These are phyloP conservation scores for Epinephelus cyanopodus DNA, from an alignment of 2,113 vertebrate species.

Conservation along the genomic window DNA sequence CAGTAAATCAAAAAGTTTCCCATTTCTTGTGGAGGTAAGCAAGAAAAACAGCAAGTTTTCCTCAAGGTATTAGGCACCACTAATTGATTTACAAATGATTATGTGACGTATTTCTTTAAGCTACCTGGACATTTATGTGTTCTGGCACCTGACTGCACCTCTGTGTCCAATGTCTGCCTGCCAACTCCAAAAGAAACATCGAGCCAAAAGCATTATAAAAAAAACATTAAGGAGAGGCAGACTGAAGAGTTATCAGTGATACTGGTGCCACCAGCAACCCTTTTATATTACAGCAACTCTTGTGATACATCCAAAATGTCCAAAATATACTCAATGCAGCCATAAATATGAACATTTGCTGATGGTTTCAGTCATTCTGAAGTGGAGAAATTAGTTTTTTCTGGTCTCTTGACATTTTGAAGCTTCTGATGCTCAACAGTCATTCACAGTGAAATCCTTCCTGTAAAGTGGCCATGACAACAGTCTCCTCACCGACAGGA, in stretches of 20 bases:
- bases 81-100: no score
- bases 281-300: no score
- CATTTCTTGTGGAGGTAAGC: no score
- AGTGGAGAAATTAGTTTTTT: neutral
- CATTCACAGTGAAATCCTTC: constrained; percentile 20
- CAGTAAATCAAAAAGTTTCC: no score
- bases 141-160: no score
- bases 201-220: neutral
- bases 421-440: neutral
- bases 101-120: no score
- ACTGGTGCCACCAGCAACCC: neutral
- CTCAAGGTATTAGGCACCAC: no score
- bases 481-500: constrained; percentile 1
- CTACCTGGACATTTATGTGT: no score
- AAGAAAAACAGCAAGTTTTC: no score
- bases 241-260: neutral
- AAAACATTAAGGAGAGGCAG: neutral
- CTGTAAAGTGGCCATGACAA: constrained; percentile 25
- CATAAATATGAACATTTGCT: neutral
- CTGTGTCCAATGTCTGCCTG: no score
- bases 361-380: neutral
- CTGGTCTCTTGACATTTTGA: neutral
- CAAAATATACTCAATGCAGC: neutral
- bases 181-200: neutral
- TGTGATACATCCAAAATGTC: neutral